Evolutionary conservation across 35 echinoderm and acorn worm species (phyloP), one percentile per base, ranked within the genome.

Genomic region (Anneissia japonica): DNA sequence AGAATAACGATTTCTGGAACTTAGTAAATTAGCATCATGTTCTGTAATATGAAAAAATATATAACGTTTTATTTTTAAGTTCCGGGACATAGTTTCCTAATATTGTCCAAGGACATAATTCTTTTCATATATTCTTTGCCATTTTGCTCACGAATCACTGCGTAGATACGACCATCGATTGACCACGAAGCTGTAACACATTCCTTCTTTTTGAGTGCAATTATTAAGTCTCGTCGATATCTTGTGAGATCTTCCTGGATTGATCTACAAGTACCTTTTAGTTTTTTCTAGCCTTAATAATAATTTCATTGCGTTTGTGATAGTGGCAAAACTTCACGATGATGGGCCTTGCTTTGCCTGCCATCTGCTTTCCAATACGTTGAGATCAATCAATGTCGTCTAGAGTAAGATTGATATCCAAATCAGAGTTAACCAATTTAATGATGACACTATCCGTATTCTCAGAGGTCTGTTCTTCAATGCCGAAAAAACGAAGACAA

Each of bases 321-420:
- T 83, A 83, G 23, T 38, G 46, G 29, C 81, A 83, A 51, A 83
- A 51, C 34, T 83, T 83, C 1, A 83, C 36, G 46, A 83, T 40
- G n/a, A 83, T 83, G 30, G 21, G 38, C 16, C 81, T 38, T 31
- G 16, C 17, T 28, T 83, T 83, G 2, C 35, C 36, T 14, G 32
- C 31, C 26, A 26, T n/a, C 31, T 38, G 74, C 23, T 34, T 76
- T 76, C 28, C 74, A 34, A 76, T 81, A 31, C 77, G 76, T 32
- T 88, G 86, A 46, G 37, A 81, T 46, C 77, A 46, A 51, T 88
- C 86, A 23, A 88, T 88, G 38, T 43, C 46, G 29, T 88, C 86
- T 19, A 38, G 76, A 11, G 32, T 79, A 78, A 88, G 34, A 41
- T 23, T 82, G 39, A 88, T 77, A 23, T 79, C 34, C 28, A 81